A percentile compares a stretch with the other conserved stretches of the same genome.
Conservation (phyloP, 2,888 invertebrate genomes). For the Pristionchus arcanus region DNA sequence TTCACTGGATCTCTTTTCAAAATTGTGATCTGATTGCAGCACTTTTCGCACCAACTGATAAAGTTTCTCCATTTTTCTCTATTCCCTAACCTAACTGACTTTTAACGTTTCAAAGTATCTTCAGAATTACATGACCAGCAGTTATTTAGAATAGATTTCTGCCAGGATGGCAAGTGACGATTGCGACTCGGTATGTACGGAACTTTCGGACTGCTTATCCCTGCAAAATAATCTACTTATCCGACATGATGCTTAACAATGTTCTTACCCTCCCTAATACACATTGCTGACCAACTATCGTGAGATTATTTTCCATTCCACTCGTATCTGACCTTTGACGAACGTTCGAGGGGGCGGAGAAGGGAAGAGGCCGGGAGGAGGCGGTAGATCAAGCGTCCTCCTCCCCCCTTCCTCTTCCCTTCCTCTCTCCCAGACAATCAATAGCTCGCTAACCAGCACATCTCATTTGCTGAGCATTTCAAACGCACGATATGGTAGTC, state of each 20-base stretch:
- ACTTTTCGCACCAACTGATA: conserved; percentile 9
- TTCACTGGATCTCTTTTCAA: background rate
- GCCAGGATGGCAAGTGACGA: background rate
- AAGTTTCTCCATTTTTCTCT: background rate
- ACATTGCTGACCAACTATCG: background rate
- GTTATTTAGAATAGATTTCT: background rate
- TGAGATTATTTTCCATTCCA: too few species aligned
- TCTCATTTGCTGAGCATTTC: too few species aligned
- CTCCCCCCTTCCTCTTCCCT: too few species aligned
- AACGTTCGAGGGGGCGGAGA: too few species aligned
- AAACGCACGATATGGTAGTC: too few species aligned
- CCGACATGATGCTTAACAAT: background rate
- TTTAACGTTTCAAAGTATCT: background rate
- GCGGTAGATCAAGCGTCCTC: too few species aligned
- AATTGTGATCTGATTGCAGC: background rate
- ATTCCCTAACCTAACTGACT: background rate
- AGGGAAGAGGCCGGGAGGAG: too few species aligned
- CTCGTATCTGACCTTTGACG: too few species aligned
- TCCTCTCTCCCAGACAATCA: too few species aligned
- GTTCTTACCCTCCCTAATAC: background rate
- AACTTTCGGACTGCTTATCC: background rate
- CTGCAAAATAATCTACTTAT: background rate
- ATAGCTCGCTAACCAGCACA: too few species aligned
- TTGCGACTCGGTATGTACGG: background rate
- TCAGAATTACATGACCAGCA: background rate